Evolutionary conservation across 2,888 invertebrate species (phyloP).

Genomic region (Unio pictorum): DNA sequence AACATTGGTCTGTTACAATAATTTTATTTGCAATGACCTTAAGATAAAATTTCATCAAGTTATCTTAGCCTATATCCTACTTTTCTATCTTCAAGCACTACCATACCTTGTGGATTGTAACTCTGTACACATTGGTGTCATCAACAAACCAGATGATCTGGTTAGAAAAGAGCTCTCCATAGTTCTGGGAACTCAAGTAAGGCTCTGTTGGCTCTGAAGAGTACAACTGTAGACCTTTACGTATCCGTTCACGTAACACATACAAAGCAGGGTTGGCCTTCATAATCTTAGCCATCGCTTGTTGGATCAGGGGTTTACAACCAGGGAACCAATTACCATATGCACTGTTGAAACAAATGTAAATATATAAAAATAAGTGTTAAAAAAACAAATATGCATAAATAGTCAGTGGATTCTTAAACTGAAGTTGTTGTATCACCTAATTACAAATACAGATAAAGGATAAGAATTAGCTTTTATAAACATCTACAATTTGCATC

Average conservation of each 20-base stretch:
- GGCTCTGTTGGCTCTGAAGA: conserved; percentile 99
- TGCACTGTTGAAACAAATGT: conserved; percentile 76
- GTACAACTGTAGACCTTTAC: conserved; percentile 98
- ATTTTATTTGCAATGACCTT: neutral
- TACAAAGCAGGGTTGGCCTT: conserved; percentile 99
- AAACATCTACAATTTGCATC: no score
- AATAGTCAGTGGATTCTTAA: no score
- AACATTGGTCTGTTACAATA: no score
- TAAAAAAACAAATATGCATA: no score
- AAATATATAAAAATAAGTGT: no score
- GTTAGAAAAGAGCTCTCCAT: conserved; percentile 99
- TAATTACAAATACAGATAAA: no score
- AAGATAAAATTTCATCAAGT: neutral
- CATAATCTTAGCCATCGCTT: conserved; percentile 99
- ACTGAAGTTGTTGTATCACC: no score
- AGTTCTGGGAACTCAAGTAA: conserved; percentile 98
- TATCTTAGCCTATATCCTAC: neutral
- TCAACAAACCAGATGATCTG: conserved; percentile 99
- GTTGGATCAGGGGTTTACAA: conserved; percentile 97
- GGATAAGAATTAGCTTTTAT: no score
- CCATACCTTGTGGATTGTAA: conserved; percentile 93
- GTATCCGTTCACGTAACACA: conserved; percentile 95
- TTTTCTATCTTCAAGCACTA: neutral
- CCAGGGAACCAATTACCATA: conserved; percentile 99
- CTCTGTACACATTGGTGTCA: conserved; percentile 99